Evolutionary conservation across 2,888 invertebrate genomes (phyloP), one percentile per base, ranked within the genome.

Genomic region (Caenorhabditis japonica): DNA sequence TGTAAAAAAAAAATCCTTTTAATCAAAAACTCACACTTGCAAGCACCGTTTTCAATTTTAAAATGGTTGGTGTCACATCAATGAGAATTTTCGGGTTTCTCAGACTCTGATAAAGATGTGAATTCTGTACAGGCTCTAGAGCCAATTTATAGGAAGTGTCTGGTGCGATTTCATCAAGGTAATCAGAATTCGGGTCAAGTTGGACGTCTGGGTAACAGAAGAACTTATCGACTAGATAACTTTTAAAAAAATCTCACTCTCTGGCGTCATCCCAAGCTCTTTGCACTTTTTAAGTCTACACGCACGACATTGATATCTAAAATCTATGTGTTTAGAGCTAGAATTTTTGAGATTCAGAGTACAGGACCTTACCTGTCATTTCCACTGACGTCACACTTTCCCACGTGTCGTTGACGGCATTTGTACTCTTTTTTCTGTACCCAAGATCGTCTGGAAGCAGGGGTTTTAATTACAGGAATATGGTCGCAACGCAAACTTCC

Each of bases 201-300:
- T 61, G 70, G 23, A 71, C 70, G 46, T 71, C 70, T 70, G 56
- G n/a, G 58, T 58, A 21, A 23, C n/a, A n/a, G n/a, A n/a, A n/a
- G n/a, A n/a, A n/a, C n/a, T n/a, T n/a, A n/a, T n/a, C n/a, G n/a
- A n/a, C n/a, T n/a, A n/a, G n/a, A n/a, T n/a, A n/a, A n/a, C n/a
- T n/a, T n/a, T n/a, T n/a, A n/a, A n/a, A n/a, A n/a, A 21, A 2
- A 47, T 55, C 70, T 61, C 51, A 70, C 70, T 71, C 25, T 71
- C 70, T 12, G 70, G 70, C 10, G 70, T 71, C 70, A 71, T 71
- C 19, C 70, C 70, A 25, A 71, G 19, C 15, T 52, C 51, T 21
- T 71, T 71, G 38, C 70, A 71, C 52, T 71, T 71, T n/a, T 62
- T 62, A 38, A 71, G 33, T 27, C 70, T 61, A 62, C 70, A 71